phyloP scores from a whole-genome alignment of 2,888 invertebrate species.

The Scaptomyza flava region DNA sequence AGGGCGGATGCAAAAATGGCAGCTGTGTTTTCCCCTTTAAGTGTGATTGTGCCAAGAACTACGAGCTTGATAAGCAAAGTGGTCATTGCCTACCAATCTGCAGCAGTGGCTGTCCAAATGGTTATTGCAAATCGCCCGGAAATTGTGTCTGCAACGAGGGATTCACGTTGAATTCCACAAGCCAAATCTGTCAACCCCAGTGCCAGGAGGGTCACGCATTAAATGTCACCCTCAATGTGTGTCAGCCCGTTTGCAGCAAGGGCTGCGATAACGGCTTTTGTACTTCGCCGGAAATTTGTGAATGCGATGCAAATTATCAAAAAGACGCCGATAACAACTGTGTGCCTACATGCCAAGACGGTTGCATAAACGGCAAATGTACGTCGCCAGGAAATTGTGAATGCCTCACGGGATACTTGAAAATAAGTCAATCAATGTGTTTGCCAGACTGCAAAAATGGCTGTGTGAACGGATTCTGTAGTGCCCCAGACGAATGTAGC shows the following conservation, averaged over 20 bases:
- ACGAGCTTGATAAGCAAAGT: conserved; percentile 29
- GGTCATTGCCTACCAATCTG: conserved; percentile 79
- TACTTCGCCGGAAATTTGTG: conserved; percentile 44
- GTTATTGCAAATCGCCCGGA: conserved; percentile 85
- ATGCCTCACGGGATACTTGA: conserved; percentile 86
- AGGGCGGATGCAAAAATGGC: conserved; percentile 75
- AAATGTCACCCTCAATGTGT: conserved; percentile 25
- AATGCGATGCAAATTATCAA: conserved; percentile 40
- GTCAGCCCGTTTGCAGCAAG: conserved; percentile 50
- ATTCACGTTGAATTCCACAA: conserved; percentile 80
- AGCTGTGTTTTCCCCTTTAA: conserved; percentile 70
- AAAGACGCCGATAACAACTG: conserved; percentile 38
- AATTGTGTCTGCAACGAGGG: conserved; percentile 87
- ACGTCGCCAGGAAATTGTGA: conserved; percentile 89
- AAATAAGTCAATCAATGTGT: conserved; percentile 68
- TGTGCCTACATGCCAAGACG: conserved; percentile 59
- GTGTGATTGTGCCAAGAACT: conserved; percentile 70
- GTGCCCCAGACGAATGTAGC: conserved; percentile 17
- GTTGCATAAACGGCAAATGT: conserved; percentile 85
- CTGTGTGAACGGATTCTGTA: conserved; percentile 21
- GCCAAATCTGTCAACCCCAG: conserved; percentile 75
- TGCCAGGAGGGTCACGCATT: conserved; percentile 46
- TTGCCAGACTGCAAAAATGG: conserved; percentile 53
- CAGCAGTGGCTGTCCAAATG: conserved; percentile 74
- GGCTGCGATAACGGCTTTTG: conserved; percentile 62